Evolutionary conservation across 2,888 invertebrate species (phyloP), one percentile per base, ranked within the genome.

Genomic region (Eretmocerus hayati): DNA sequence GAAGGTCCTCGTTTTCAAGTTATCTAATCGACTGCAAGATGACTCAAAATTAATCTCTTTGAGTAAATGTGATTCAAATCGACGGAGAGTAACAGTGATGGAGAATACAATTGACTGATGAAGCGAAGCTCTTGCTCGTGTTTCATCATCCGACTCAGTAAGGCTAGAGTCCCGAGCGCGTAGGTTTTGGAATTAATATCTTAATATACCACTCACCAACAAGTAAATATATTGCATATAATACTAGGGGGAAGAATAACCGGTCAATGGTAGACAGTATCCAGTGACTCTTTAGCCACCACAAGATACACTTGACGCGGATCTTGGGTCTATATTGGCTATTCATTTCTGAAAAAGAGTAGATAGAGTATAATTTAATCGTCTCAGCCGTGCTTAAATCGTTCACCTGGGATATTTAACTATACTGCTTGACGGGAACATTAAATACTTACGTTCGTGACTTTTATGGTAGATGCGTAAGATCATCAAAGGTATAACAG

Each of bases 141-240:
- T n/a, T n/a, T n/a, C n/a, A n/a, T n/a, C n/a, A n/a, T n/a, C n/a
- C n/a, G n/a, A n/a, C n/a, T n/a, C n/a, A n/a, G n/a, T n/a, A n/a
- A n/a, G n/a, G n/a, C n/a, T n/a, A n/a, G n/a, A n/a, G n/a, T n/a
- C n/a, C n/a, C n/a, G n/a, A n/a, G n/a, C n/a, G n/a, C n/a, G n/a
- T n/a, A n/a, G n/a, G n/a, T n/a, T n/a, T n/a, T n/a, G n/a, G n/a
- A n/a, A n/a, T n/a, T n/a, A 13, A 22, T 13, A 18, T 5, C 2
- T 31, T 16, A 40, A 5, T 2, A 4, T 4, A 9, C 15, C 19
- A 63, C 72, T 69, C 62, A 78, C 79, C 90, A 54, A 87, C 65
- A 22, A 83, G 78, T 46, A 89, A 71, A 65, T 88, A 90, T 19
- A 86, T 60, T 5, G 84, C 81, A 62, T 86, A 87, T 9, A 85